Conservation (phyloP, 2,113 vertebrate genomes). For the Tamias sibiricus region DNA sequence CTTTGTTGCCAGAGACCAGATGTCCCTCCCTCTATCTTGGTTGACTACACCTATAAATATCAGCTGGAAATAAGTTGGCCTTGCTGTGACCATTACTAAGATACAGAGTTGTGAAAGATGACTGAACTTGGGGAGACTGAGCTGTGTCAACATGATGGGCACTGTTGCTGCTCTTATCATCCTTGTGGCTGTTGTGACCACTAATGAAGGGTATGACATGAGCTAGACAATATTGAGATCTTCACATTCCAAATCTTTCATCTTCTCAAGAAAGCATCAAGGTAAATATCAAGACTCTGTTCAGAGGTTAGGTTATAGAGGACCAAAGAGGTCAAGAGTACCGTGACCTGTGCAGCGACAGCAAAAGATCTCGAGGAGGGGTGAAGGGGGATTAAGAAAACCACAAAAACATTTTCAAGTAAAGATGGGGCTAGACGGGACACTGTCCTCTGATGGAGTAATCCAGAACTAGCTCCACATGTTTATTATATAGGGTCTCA, state of each 20-base stretch:
- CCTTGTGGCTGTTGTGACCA: neutral
- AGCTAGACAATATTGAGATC: neutral
- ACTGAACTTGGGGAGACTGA: neutral
- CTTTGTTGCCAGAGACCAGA: slow-evolving; percentile 51
- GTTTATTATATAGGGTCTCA: too few relatives aligned
- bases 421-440: too few relatives aligned
- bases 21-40: slow-evolving; percentile 39
- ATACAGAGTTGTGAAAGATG: neutral
- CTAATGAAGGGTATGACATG: neutral
- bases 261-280: neutral
- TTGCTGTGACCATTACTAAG: neutral
- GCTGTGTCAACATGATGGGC: neutral
- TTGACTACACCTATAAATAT: slow-evolving; percentile 19
- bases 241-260: neutral
- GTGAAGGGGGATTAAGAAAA: too few relatives aligned
- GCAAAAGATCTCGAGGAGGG: too few relatives aligned
- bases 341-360: too few relatives aligned
- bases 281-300: neutral
- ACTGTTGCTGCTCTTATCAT: too few relatives aligned
- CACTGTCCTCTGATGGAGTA: too few relatives aligned
- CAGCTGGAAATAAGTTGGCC: neutral
- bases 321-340: neutral
- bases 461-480: too few relatives aligned
- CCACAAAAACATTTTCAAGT: too few relatives aligned
- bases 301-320: neutral